Evolutionary conservation across 1,140 invertebrate species (phyloP).

Genomic region (Aethina tumida): DNA sequence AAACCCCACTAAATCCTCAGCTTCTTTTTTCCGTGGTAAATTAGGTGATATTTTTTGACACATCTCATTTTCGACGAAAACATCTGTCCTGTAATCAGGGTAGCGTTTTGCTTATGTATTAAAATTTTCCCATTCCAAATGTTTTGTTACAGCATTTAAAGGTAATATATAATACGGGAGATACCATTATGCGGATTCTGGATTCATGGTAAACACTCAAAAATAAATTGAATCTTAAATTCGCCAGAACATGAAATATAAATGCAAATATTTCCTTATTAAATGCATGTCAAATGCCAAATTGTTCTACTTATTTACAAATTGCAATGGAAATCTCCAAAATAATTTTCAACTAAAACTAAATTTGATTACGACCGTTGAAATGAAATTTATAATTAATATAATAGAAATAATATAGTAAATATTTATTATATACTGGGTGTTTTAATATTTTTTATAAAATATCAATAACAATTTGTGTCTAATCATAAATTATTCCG

Average conservation of each 20-base stretch:
- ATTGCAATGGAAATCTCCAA: no score
- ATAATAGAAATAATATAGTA: no score
- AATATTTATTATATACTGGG: no score
- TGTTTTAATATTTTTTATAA: no score
- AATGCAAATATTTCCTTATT: background rate
- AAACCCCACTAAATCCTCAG: slow-evolving; percentile 8
- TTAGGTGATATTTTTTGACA: slow-evolving; percentile 16
- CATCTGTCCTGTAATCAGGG: slow-evolving; percentile 14
- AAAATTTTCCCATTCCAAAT: slow-evolving; percentile 14
- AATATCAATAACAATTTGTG: no score
- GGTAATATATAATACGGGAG: no score
- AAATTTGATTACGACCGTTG: no score
- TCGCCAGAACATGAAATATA: background rate
- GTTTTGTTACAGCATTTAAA: slow-evolving; percentile 1
- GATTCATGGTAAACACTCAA: background rate
- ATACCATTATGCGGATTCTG: no score
- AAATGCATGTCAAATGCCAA: background rate
- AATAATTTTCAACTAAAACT: no score
- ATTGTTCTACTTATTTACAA: no score
- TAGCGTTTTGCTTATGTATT: slow-evolving; percentile 12
- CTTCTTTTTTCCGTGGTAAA: slow-evolving; percentile 12
- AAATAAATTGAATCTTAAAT: background rate
- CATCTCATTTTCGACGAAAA: slow-evolving; percentile 13
- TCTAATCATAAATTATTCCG: no score
- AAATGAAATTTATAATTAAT: no score